Evolutionary conservation across 2,113 vertebrate genomes (phyloP), one percentile per base, ranked within the genome.

Genomic region (Mesembrinibis cayennensis): DNA sequence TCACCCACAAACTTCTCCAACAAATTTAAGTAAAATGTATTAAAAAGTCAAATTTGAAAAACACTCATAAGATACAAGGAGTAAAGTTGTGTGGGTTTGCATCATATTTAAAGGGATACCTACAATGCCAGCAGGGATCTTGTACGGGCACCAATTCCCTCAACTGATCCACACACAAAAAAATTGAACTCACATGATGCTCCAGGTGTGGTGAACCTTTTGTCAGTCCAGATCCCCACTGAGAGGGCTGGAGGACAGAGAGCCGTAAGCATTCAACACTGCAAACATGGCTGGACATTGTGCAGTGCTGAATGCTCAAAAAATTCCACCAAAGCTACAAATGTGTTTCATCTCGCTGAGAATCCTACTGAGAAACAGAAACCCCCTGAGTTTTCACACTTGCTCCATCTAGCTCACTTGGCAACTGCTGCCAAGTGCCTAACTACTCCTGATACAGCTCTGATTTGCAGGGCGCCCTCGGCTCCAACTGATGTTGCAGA

Each of bases 171-270:
- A 34, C 6, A 38, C 27, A 59, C 50, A 78, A 77, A 73, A 55
- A 56, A 3, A 12, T 3, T 67, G 16, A 87, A 45, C 32, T 73
- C 32, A 6, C 2, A 0, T 13, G 23, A 52, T 1, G 3, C 25
- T 45, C 15, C 45, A 42, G 56, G 72, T 70, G 45, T 2, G 29
- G 21, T 21, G 18, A 87, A 59, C 14, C n/a, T 74, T 59, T 74
- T 42, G 47, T 71, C 36, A 58, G 72, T 12, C 25, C 50, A 56
- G 66, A 40, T 23, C 13, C 45, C 15, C 45, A 52, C 45, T 10
- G n/a, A 81, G 55, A 76, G 47, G 40, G 16, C 0, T 56, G 16
- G 32, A 78, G 20, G 63, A 81, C 40, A 71, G 47, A 70, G 7
- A 40, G 26, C 17, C 12, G 0, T 21, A 93, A 67, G 26, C 32